Conservation (phyloP, 2,797 vertebrate species). For the Pipistrellus kuhlii region DNA sequence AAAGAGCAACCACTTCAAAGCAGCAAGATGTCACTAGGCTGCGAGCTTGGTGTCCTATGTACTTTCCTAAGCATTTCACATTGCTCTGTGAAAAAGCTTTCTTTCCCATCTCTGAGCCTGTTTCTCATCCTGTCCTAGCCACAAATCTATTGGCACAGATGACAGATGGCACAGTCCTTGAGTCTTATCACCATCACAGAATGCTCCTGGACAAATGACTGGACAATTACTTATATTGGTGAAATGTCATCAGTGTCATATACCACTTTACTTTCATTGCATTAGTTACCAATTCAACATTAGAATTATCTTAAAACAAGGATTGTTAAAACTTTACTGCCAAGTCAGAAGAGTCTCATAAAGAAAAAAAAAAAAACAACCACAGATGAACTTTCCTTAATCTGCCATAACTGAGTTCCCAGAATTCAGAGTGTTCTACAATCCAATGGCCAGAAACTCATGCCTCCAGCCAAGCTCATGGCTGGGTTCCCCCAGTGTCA, state of each 20-base stretch:
- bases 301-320: not conserved
- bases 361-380: not conserved
- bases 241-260: not conserved
- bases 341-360: slow-evolving; percentile 25
- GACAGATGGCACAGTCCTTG: not conserved
- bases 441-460: not conserved
- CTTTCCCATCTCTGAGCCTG: not conserved
- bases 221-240: not conserved
- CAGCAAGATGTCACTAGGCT: not conserved
- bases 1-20: slow-evolving; percentile 21
- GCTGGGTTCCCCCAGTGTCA: not conserved
- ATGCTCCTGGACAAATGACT: not conserved
- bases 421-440: not conserved
- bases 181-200: not conserved
- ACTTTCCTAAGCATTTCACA: not conserved
- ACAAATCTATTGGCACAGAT: not conserved
- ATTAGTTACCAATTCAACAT: slow-evolving; percentile 16
- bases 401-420: not conserved
- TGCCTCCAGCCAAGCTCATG: not conserved
- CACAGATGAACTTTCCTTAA: not conserved
- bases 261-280: not conserved
- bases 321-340: not conserved
- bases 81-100: not conserved
- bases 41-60: not conserved
- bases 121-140: not conserved